Evolutionary conservation across 2,113 vertebrate species (phyloP).

Genomic region (Oenanthe oenanthe): DNA sequence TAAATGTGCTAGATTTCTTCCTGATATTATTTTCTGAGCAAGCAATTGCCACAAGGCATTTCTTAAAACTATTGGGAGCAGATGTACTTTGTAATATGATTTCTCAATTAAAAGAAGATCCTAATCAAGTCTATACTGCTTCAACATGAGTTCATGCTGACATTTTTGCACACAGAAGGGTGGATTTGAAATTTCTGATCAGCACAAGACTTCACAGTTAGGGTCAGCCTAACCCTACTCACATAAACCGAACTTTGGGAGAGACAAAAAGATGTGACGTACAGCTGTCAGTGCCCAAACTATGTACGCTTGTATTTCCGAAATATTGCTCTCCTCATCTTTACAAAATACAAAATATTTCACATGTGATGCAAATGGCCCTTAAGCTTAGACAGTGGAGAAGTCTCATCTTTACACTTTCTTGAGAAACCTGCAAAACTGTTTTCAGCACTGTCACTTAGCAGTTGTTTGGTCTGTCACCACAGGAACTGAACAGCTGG

Average conservation of each 20-base stretch:
- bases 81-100: background rate
- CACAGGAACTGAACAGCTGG: background rate
- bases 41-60: background rate
- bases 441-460: background rate
- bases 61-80: conserved; percentile 1
- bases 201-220: background rate
- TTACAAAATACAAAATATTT: background rate
- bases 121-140: background rate
- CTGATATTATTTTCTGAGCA: background rate
- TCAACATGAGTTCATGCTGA: background rate
- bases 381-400: background rate
- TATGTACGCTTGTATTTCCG: background rate
- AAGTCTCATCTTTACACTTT: background rate
- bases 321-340: background rate
- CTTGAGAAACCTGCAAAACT: background rate
- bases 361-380: background rate
- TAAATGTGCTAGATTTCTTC: background rate
- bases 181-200: background rate
- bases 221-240: background rate
- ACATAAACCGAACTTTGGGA: background rate
- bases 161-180: background rate
- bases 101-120: background rate
- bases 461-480: background rate
- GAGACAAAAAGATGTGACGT: background rate
- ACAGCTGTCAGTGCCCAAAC: background rate